phyloP scores from a whole-genome alignment of 2,797 vertebrate species.

The Chelonia mydas region DNA sequence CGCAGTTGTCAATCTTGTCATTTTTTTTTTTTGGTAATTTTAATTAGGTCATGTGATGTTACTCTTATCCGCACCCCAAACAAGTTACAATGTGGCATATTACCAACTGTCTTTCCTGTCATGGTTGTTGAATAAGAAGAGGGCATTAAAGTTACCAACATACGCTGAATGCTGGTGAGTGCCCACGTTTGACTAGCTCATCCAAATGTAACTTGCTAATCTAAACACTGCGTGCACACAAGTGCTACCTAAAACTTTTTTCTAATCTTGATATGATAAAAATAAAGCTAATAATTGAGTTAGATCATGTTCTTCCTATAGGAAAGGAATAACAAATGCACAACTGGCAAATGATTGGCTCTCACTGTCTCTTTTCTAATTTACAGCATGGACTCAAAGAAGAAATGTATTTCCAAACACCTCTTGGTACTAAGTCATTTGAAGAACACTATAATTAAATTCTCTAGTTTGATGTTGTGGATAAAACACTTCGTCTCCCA shows the following conservation, averaged over 20 bases:
- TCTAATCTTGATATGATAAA: not conserved
- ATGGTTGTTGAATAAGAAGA: fast-evolving
- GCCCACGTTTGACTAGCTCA: no score
- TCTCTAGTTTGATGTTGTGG: not conserved
- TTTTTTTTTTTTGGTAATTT: no score
- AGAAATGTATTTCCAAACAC: not conserved
- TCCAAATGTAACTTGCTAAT: no score
- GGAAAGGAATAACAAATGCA: not conserved
- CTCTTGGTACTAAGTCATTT: not conserved
- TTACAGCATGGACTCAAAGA: not conserved
- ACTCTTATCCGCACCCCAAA: not conserved
- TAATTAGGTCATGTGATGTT: not conserved
- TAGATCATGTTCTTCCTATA: not conserved
- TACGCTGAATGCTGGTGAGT: not conserved
- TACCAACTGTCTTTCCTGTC: not conserved
- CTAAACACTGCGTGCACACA: not conserved
- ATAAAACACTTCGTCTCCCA: not conserved
- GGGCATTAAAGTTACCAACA: not conserved
- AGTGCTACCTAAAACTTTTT: not conserved
- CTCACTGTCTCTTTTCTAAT: not conserved
- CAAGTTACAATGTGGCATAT: not conserved
- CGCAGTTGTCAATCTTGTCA: not conserved
- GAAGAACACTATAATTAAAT: not conserved
- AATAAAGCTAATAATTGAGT: not conserved
- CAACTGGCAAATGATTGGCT: not conserved